Evolutionary conservation across 1,140 invertebrate species (phyloP).

Genomic region (Aphelenchoides besseyi): DNA sequence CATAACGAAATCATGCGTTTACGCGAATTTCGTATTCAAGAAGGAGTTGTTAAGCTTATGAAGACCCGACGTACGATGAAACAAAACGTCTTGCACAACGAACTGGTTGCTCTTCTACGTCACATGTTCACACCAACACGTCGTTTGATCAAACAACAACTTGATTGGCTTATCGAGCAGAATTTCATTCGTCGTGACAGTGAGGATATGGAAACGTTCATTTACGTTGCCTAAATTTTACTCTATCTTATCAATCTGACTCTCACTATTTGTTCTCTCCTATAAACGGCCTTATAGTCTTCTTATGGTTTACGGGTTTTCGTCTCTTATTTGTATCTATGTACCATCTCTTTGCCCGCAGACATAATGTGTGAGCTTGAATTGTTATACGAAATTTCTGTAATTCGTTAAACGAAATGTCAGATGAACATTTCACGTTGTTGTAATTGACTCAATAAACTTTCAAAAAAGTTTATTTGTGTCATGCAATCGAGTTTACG

Average conservation of each 20-base stretch:
- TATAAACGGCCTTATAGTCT: too few relatives aligned
- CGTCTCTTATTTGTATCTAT: too few relatives aligned
- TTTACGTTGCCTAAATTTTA: conserved; percentile 48
- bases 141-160: conserved; percentile 98
- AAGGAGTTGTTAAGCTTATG: conserved; percentile 96
- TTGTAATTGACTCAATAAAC: not conserved
- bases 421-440: not conserved
- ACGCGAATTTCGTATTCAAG: conserved; percentile 67
- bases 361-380: too few relatives aligned
- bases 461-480: not conserved
- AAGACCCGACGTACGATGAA: conserved; percentile 89
- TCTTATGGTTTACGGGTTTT: not conserved
- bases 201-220: conserved; percentile 46
- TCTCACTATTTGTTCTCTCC: not conserved
- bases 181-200: conserved; percentile 81
- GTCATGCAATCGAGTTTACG: too few relatives aligned
- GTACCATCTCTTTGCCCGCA: too few relatives aligned
- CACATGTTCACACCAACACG: conserved; percentile 98
- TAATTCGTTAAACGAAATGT: too few relatives aligned
- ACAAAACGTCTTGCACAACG: conserved; percentile 79
- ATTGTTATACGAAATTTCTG: too few relatives aligned
- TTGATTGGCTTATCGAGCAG: conserved; percentile 98
- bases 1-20: conserved; percentile 51
- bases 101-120: conserved; percentile 93
- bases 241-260: too few relatives aligned